These are phyloP conservation scores for Misgurnus mizolepis DNA, from an alignment of 2,113 vertebrate genomes.

Conservation along the genomic window DNA sequence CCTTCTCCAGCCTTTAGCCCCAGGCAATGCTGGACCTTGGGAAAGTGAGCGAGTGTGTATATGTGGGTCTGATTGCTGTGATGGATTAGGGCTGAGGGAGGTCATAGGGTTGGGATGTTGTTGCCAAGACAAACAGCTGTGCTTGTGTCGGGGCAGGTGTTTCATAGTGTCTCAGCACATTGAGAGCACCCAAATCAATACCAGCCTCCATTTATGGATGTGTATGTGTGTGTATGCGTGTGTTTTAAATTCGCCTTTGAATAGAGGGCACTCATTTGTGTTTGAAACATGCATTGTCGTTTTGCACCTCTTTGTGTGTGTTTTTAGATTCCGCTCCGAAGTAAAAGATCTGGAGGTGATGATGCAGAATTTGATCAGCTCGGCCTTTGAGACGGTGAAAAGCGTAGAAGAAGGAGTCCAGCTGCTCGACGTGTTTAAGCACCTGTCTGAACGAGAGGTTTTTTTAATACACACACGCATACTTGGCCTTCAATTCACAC, in stretches of 20 bases:
- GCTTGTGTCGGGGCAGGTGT: constrained; percentile 69
- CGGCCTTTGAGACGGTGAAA: constrained; percentile 75
- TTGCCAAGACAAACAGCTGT: constrained; percentile 75
- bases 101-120: constrained; percentile 67
- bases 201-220: constrained; percentile 37
- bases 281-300: constrained; percentile 13
- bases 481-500: constrained; percentile 6
- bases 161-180: constrained; percentile 69
- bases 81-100: constrained; percentile 73
- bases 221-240: constrained; percentile 21
- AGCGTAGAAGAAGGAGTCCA: constrained; percentile 78
- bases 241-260: constrained; percentile 19
- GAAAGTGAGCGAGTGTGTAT: constrained; percentile 26
- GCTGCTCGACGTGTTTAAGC: constrained; percentile 80
- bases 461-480: constrained; percentile 11
- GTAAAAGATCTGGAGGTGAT: constrained; percentile 78
- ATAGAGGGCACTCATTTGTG: constrained; percentile 32
- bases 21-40: constrained; percentile 22
- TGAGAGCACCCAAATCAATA: constrained; percentile 72
- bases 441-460: constrained; percentile 81
- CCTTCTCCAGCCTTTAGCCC: constrained; percentile 2
- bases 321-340: constrained; percentile 67
- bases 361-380: constrained; percentile 80
- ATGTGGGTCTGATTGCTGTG: constrained; percentile 59
- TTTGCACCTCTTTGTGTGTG: constrained; percentile 38